Conservation (phyloP, 2,888 invertebrate genomes). For the Abscondita cerata region DNA sequence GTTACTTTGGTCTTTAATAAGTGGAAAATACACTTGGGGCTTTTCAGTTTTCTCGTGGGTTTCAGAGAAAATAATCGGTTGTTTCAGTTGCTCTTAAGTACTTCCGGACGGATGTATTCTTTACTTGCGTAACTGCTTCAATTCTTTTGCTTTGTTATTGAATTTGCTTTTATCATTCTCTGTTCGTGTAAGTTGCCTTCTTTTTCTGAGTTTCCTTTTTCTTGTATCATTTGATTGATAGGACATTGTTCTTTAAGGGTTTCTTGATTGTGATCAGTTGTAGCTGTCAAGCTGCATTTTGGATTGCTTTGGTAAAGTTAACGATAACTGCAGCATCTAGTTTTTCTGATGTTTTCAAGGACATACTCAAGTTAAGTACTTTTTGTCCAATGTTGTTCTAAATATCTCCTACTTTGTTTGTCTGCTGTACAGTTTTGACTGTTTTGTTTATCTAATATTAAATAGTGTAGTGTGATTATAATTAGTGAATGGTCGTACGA, state of each 20-base stretch:
- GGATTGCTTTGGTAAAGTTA: not conserved
- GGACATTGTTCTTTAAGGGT: conserved; percentile 4
- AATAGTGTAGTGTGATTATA: no score
- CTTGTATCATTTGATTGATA: not conserved
- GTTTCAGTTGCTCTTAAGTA: not conserved
- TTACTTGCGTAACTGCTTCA: not conserved
- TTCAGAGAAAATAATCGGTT: not conserved
- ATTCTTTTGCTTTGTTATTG: not conserved
- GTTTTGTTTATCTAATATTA: no score
- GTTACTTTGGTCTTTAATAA: not conserved
- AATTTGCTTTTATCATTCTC: not conserved
- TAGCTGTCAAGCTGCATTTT: conserved; percentile 2
- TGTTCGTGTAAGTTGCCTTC: not conserved
- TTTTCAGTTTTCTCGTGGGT: not conserved
- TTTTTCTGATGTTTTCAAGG: conserved; percentile 1
- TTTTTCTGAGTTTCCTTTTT: conserved; percentile 1
- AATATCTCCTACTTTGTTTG: not conserved
- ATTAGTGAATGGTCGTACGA: not conserved
- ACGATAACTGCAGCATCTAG: no score
- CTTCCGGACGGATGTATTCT: not conserved
- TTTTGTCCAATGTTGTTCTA: not conserved
- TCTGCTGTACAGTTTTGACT: no score
- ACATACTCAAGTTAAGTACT: not conserved
- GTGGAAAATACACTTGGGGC: not conserved
- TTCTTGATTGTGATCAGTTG: not conserved